Base-by-base conservation (phyloP, 2,113 vertebrate genomes). In the Odobenus rosmarus region DNA sequence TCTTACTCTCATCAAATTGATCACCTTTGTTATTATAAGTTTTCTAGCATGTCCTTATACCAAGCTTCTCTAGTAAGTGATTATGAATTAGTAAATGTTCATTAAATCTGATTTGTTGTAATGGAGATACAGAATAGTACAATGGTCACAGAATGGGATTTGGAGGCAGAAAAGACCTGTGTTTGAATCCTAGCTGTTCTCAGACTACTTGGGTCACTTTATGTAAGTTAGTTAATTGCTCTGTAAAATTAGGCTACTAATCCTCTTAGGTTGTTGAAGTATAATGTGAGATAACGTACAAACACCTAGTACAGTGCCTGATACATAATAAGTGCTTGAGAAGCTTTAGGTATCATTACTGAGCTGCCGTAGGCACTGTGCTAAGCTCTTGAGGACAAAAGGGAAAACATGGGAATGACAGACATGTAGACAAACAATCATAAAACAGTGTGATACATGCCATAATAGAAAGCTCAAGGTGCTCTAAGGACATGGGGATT, bases 11-110 rank as follows among this genome's bases (percentile, higher is more conserved):
- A 12, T 84, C 39, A 80, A 94, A 74, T 39, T 24, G 31, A 83
- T 88, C 57, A 88, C 28, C 18, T 82, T 94, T 71, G 31, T 51
- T 88, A 90, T 64, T 80, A 36, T 80, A 36, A 93, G 82, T 81
- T 95, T 51, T 19, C 36, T 71, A 88, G 12, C 33, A 23, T 36
- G 23, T 55, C 21, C 36, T 12, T 19, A 49, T 18, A 82, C 31
- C 23, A 23, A 81, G 69, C 14, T 76, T 93, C 61, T 96, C 88
- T 71, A 26, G 31, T 86, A 88, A 61, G 42, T 79, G 71, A 61
- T 97, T 80, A 62, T 5, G 24, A 71, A 49, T 71, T 79, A 93
- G 74, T 62, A 81, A 79, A 86, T 81, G 46, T 28, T 36, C 62
- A 55, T 80, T 86, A 71, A 51, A 74, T 88, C 51, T 59, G 11